Conservation (phyloP, 2,113 vertebrate species). For the Semnornis frantzii region DNA sequence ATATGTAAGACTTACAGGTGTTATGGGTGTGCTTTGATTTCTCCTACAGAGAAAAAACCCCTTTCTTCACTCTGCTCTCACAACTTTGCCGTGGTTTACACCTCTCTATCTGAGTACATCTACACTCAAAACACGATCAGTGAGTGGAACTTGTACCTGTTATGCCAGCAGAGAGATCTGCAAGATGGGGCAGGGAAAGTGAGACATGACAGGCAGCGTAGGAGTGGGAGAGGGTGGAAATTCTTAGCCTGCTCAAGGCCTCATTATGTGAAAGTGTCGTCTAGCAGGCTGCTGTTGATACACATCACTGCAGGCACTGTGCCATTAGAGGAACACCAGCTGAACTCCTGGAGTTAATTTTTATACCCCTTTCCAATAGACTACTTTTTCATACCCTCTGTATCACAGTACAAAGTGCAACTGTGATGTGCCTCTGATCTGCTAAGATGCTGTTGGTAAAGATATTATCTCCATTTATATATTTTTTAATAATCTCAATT, state of each 20-base stretch:
- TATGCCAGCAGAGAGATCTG: neutral
- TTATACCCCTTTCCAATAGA: neutral
- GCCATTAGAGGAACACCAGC: neutral
- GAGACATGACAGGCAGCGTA: neutral
- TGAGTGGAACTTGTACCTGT: fast-evolving
- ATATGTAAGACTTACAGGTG: neutral
- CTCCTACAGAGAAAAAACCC: neutral
- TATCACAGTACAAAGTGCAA: neutral
- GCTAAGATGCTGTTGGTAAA: neutral
- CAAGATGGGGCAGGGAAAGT: neutral
- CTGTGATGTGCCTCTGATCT: neutral
- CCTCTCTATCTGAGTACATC: fast-evolving
- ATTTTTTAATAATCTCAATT: neutral
- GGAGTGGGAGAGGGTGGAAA: neutral
- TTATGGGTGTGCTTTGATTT: neutral
- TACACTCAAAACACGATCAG: neutral
- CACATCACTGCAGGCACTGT: neutral
- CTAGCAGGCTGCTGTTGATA: neutral
- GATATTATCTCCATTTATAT: neutral
- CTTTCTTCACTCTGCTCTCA: neutral
- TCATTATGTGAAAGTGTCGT: neutral
- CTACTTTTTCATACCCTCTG: neutral
- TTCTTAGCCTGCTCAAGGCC: neutral
- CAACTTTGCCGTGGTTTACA: neutral
- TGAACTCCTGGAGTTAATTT: neutral